Conservation (phyloP, 2,888 invertebrate species). For the Deladenus siricidicola region DNA sequence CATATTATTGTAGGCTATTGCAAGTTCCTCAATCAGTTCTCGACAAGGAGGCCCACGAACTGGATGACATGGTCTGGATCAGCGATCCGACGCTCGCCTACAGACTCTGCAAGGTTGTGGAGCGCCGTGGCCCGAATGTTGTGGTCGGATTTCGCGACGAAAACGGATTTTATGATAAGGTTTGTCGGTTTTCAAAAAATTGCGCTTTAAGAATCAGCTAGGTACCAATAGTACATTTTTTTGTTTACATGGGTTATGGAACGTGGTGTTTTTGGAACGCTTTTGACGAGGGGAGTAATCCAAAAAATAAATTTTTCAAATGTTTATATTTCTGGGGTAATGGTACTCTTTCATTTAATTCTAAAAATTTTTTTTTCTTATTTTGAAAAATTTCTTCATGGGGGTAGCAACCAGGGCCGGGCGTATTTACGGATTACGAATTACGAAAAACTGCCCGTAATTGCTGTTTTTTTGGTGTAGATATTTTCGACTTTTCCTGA, state of each 20-base stretch:
- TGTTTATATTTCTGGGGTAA: not conserved
- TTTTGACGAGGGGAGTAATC: too few relatives aligned
- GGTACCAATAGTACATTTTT: too few relatives aligned
- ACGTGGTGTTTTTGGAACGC: too few relatives aligned
- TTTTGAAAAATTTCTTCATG: too few relatives aligned
- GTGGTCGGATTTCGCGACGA: conserved; percentile 42
- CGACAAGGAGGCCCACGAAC: not conserved
- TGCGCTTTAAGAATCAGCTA: too few relatives aligned
- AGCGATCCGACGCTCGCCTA: conserved; percentile 34
- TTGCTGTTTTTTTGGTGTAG: too few relatives aligned
- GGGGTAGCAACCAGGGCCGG: too few relatives aligned
- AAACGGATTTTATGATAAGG: conserved; percentile 45
- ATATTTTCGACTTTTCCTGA: too few relatives aligned
- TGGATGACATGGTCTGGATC: conserved; percentile 33
- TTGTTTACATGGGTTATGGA: too few relatives aligned
- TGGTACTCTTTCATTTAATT: not conserved
- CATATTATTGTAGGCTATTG: too few relatives aligned
- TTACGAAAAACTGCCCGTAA: too few relatives aligned
- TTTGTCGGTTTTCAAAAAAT: conserved; percentile 19
- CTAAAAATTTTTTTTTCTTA: not conserved
- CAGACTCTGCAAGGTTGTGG: conserved; percentile 35
- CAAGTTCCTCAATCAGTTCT: not conserved
- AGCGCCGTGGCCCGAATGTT: conserved; percentile 29
- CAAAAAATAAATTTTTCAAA: not conserved
- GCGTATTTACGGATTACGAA: too few relatives aligned